Conservation (phyloP, 2,113 vertebrate species). For the Cnemophilus loriae region DNA sequence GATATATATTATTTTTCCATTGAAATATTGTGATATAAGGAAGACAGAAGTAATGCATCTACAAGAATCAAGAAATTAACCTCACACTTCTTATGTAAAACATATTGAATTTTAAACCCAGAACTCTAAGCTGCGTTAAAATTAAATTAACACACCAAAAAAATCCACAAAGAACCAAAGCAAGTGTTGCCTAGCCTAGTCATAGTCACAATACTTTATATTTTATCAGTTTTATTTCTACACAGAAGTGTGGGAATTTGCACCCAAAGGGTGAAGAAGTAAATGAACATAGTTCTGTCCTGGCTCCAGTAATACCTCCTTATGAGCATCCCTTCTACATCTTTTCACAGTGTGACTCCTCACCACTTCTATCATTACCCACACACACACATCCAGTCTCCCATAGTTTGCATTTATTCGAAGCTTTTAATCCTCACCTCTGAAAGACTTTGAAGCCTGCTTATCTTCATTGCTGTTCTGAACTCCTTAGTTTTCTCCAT, state of each 20-base stretch:
- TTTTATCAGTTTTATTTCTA: not conserved
- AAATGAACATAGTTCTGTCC: not conserved
- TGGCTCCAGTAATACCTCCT: not conserved
- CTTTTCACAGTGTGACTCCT: not conserved
- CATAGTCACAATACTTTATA: not conserved
- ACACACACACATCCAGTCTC: accelerated
- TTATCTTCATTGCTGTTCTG: not conserved
- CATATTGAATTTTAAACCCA: not conserved
- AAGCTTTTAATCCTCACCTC: not conserved
- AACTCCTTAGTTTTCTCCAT: not conserved
- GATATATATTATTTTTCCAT: not conserved
- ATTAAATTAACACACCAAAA: not conserved
- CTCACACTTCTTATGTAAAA: not conserved
- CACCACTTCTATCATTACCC: not conserved
- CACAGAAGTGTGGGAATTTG: not conserved
- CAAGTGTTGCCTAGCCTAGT: not conserved
- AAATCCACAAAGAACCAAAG: not conserved
- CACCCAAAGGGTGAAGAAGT: not conserved
- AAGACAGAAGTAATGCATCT: not conserved
- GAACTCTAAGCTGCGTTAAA: not conserved
- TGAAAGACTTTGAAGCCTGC: not conserved
- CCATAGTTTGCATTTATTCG: not conserved
- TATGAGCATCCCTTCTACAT: not conserved
- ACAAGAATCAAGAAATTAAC: not conserved
- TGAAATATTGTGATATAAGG: not conserved